phyloP scores from a whole-genome alignment of 2,797 vertebrate species.

The Lepus oiostolus region DNA sequence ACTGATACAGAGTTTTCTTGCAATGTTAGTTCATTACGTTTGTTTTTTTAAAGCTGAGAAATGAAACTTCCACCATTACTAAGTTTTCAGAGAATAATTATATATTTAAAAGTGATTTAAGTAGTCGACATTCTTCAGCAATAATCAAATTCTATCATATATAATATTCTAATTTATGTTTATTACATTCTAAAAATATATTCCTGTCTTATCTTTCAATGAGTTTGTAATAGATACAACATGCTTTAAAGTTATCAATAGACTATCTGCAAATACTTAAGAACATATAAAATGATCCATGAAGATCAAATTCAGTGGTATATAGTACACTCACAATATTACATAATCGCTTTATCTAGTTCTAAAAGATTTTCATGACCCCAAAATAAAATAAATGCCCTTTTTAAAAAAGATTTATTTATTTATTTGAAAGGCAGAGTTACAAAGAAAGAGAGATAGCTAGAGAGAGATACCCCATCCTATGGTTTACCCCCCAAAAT shows the following conservation, averaged over 20 bases:
- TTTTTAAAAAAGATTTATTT: no score
- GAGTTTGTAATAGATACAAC: neutral
- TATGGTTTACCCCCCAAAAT: no score
- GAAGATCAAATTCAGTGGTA: neutral
- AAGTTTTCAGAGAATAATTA: neutral
- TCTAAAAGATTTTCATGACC: neutral
- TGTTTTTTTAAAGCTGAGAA: conserved; percentile 1
- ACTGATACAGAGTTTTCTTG: neutral
- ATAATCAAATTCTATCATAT: conserved; percentile 17
- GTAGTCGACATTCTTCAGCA: neutral
- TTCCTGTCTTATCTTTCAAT: neutral
- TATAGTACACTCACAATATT: neutral
- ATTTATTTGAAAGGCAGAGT: no score
- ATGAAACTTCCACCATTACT: neutral
- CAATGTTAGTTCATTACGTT: neutral
- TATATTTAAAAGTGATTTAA: neutral
- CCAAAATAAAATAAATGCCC: neutral
- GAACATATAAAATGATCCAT: neutral
- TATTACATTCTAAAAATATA: neutral
- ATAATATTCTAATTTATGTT: neutral
- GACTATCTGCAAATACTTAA: neutral
- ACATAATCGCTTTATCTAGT: neutral
- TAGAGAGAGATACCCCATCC: no score
- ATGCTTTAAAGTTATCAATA: conserved; percentile 4
- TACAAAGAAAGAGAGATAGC: no score